A percentile compares a stretch with the other conserved stretches of the same genome.
These are phyloP conservation scores for Potamilus streckersoni DNA, from an alignment of 1,140 invertebrate species.

Conservation along the genomic window DNA sequence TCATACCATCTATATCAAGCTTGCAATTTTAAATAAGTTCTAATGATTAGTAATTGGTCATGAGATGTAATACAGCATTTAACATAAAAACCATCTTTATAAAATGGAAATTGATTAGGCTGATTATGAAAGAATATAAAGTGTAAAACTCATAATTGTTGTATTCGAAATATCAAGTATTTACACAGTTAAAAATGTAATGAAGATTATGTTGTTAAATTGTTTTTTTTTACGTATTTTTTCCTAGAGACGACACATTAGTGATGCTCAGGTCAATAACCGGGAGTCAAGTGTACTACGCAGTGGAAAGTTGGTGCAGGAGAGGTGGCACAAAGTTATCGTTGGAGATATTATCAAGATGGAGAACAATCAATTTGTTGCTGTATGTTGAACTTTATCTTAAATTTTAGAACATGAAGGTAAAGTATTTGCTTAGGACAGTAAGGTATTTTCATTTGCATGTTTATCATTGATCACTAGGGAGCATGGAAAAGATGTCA, in stretches of 20 bases:
- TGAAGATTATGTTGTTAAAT: no score
- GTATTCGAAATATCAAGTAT: neutral
- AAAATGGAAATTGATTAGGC: neutral
- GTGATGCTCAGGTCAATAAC: conserved; percentile 67
- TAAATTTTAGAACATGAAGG: neutral
- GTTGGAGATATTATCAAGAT: conserved; percentile 97
- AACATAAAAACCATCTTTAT: neutral
- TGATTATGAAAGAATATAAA: neutral
- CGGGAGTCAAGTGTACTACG: conserved; percentile 68
- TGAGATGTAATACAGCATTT: no score
- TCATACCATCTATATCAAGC: no score
- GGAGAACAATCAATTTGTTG: conserved; percentile 65
- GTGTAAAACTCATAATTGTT: neutral
- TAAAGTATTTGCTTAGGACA: no score
- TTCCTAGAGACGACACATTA: conserved; percentile 64
- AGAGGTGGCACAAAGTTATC: conserved; percentile 85
- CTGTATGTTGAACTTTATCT: conserved; percentile 51
- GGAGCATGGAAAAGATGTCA: no score
- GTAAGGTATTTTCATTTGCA: no score
- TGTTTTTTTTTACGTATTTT: neutral
- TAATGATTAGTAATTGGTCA: no score
- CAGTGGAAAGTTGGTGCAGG: conserved; percentile 84
- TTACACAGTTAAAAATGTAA: neutral
- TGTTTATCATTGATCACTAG: no score
- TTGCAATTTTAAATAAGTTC: no score